Evolutionary conservation across 2,113 vertebrate species (phyloP).

Genomic region (Aldabrachelys gigantea): DNA sequence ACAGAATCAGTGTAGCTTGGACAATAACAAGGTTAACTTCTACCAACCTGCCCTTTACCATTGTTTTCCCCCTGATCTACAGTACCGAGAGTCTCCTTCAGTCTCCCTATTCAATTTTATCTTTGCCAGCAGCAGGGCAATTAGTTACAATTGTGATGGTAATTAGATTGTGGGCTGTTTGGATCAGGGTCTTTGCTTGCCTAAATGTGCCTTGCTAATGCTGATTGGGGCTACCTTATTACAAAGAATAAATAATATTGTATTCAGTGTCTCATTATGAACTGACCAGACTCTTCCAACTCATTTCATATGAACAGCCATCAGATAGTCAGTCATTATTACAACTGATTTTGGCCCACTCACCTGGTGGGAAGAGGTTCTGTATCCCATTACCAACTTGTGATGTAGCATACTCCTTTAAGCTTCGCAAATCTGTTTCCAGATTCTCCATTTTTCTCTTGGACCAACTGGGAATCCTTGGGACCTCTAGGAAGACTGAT

Average conservation of each 20-base stretch:
- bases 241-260: neutral
- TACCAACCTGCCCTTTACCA: neutral
- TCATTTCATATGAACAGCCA: neutral
- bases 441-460: neutral
- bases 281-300: neutral
- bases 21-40: neutral
- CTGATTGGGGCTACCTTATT: rapidly evolving
- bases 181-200: neutral
- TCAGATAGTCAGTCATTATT: neutral
- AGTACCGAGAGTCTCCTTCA: neutral
- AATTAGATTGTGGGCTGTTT: neutral
- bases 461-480: neutral
- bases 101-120: neutral
- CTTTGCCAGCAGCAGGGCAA: neutral
- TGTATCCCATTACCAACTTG: neutral
- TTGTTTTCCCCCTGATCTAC: neutral
- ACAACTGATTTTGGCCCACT: neutral
- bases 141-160: neutral
- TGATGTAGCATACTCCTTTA: rapidly evolving
- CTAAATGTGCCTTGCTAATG: neutral
- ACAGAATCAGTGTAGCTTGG: neutral
- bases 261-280: neutral
- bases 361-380: neutral
- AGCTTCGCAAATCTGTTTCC: neutral
- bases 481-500: neutral